Base-by-base conservation (phyloP, 2,113 vertebrate species). In the Sceloporus undulatus region DNA sequence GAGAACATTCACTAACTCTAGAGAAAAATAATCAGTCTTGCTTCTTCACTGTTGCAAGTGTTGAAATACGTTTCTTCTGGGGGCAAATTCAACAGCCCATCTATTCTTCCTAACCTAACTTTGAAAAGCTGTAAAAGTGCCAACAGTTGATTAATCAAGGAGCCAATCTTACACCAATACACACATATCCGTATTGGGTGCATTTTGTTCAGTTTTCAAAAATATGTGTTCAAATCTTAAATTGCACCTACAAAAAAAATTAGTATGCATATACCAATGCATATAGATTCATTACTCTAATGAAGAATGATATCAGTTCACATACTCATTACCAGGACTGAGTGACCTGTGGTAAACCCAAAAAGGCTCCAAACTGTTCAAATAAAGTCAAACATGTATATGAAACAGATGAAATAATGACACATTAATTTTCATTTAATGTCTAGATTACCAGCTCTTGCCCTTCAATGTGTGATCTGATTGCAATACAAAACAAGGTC, bases 1-100 rank as follows among this genome's bases (percentile, higher is more conserved):
- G n/a, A 76, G 65, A 82, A 75, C 54, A 83, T 40, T 48, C 73
- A 0, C 70, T 87, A 56, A 29, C 68, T 40, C 23, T 21, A 59
- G 11, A 85, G 4, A 14, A 79, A 92, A 82, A 14, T 0, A 79
- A 54, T 59, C 88, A 70, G 34, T 54, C 79, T 52, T 40, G 81
- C 34, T 82, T 10, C 5, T 88, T 87, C 66, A 7, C 38, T 86
- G 85, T n/a, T 66, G 84, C 38, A 62, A 34, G 1, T 11, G 85
- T 86, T 82, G 38, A 82, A 88, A 90, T 38, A 85, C 29, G 40
- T 91, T 59, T 70, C 79, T 3, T 9, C 87, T 18, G 4, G 81
- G 62, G 81, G 59, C 79, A 92, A 86, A 6, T 82, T 59, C 77
- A 89, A 54, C 54, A 7, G 38, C 34, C 0, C 21, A 34, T 29